phyloP scores from a whole-genome alignment of 1,140 invertebrate genomes.

The Drosophila truncata region DNA sequence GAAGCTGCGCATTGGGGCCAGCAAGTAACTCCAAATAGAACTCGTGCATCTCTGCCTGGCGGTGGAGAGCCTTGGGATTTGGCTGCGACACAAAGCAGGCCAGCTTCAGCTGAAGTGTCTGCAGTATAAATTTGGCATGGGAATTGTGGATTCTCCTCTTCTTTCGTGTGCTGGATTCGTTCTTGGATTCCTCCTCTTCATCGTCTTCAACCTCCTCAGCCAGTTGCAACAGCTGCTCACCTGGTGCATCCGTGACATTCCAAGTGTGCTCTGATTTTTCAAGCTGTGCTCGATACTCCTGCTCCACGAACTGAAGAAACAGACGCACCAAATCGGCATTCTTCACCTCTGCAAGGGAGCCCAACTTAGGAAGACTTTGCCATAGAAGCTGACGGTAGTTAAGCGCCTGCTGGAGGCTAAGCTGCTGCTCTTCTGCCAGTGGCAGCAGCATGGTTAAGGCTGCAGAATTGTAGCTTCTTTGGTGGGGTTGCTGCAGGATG shows the following conservation, averaged over 20 bases:
- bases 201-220: slow-evolving; percentile 59
- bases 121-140: slow-evolving; percentile 63
- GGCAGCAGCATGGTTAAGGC: slow-evolving; percentile 53
- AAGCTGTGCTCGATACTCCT: slow-evolving; percentile 86
- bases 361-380: slow-evolving; percentile 91
- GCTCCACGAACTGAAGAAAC: slow-evolving; percentile 92
- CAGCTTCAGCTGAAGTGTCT: slow-evolving; percentile 85
- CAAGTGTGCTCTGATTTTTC: slow-evolving; percentile 71
- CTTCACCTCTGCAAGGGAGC: slow-evolving; percentile 90
- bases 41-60: slow-evolving; percentile 90
- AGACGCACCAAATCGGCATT: slow-evolving; percentile 92
- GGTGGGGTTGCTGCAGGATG: neutral
- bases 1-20: slow-evolving; percentile 91
- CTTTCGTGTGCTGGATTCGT: slow-evolving; percentile 20
- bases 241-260: slow-evolving; percentile 56
- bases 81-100: slow-evolving; percentile 92
- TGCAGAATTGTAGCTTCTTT: slow-evolving; percentile 20
- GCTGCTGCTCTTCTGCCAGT: neutral
- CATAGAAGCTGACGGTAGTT: slow-evolving; percentile 93
- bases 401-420: slow-evolving; percentile 59
- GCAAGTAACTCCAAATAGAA: slow-evolving; percentile 93
- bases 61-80: slow-evolving; percentile 92
- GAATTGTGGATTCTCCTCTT: slow-evolving; percentile 38
- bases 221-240: slow-evolving; percentile 3
- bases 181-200: slow-evolving; percentile 40